phyloP scores from a whole-genome alignment of 1,140 invertebrate genomes.

The Hydropsyche tenuis region DNA sequence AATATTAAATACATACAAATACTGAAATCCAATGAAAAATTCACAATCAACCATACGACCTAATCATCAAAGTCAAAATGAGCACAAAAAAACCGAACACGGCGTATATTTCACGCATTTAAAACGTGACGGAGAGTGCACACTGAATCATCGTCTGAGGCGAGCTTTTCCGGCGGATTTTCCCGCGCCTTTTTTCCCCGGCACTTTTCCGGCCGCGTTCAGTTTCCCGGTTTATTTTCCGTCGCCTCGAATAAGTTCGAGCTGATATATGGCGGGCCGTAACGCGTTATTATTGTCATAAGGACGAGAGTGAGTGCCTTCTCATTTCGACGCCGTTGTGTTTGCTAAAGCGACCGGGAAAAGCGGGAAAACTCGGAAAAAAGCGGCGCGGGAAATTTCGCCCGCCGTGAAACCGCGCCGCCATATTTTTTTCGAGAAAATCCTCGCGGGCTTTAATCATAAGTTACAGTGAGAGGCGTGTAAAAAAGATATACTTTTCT shows the following conservation, averaged over 20 bases:
- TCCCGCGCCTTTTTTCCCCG: neutral
- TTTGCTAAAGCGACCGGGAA: constrained; percentile 38
- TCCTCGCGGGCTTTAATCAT: constrained; percentile 44
- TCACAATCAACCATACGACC: no score
- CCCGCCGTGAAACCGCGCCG: constrained; percentile 7
- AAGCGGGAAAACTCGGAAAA: constrained; percentile 26
- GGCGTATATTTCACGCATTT: no score
- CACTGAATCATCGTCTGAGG: no score
- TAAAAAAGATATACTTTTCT: no score
- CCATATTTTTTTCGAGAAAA: constrained; percentile 2
- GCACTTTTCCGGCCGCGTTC: neutral
- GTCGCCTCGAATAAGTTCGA: constrained; percentile 1
- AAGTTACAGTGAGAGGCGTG: constrained; percentile 19
- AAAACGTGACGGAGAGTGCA: no score
- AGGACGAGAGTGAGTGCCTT: constrained; percentile 43
- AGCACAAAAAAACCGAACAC: no score
- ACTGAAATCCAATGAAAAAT: no score
- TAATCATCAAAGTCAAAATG: no score
- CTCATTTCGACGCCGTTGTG: constrained; percentile 44
- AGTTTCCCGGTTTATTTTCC: constrained; percentile 9
- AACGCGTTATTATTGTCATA: constrained; percentile 46
- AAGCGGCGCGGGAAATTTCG: constrained; percentile 35
- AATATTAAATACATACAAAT: no score
- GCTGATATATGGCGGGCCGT: constrained; percentile 44
- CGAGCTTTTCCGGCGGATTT: no score